phyloP scores from a whole-genome alignment of 2,888 invertebrate species.

The Drosophila gaucha region DNA sequence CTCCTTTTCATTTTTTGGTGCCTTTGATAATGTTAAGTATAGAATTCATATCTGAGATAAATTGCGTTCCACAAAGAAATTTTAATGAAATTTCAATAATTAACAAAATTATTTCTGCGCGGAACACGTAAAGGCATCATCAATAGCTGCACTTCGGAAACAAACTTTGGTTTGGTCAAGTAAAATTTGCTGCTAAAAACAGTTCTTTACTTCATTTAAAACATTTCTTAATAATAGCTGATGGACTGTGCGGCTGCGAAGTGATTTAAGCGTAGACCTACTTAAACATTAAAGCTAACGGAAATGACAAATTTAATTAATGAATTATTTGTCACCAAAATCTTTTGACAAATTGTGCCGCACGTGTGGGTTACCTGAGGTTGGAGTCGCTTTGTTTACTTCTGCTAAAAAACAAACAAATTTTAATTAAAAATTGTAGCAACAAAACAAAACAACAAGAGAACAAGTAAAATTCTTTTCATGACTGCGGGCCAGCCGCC shows the following conservation, averaged over 20 bases:
- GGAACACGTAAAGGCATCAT: not conserved
- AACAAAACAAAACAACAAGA: slow-evolving; percentile 21
- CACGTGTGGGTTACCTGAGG: slow-evolving; percentile 44
- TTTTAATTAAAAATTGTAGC: slow-evolving; percentile 46
- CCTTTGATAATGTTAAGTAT: slow-evolving; percentile 15
- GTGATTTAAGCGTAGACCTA: slow-evolving; percentile 1
- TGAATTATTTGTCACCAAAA: slow-evolving; percentile 35
- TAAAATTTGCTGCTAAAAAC: too few relatives aligned
- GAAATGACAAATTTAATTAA: slow-evolving; percentile 49
- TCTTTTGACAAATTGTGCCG: slow-evolving; percentile 35
- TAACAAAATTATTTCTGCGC: slow-evolving; percentile 10
- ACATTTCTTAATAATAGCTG: not conserved
- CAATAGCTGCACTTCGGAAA: too few relatives aligned
- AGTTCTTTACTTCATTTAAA: slow-evolving; percentile 9
- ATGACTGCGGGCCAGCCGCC: slow-evolving; percentile 30
- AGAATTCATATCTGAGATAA: slow-evolving; percentile 24
- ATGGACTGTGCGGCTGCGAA: slow-evolving; percentile 1
- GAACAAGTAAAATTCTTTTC: slow-evolving; percentile 35
- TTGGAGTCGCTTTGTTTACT: slow-evolving; percentile 31
- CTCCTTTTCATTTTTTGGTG: slow-evolving; percentile 34
- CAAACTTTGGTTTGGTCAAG: slow-evolving; percentile 3
- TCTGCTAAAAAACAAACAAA: slow-evolving; percentile 21
- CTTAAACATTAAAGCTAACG: slow-evolving; percentile 9
- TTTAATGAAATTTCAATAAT: slow-evolving; percentile 46
- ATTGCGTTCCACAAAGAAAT: slow-evolving; percentile 27